A percentile compares a stretch with the other conserved stretches of the same genome.
Conservation (phyloP, 2,113 vertebrate genomes). For the Nannobrachium achirus region DNA sequence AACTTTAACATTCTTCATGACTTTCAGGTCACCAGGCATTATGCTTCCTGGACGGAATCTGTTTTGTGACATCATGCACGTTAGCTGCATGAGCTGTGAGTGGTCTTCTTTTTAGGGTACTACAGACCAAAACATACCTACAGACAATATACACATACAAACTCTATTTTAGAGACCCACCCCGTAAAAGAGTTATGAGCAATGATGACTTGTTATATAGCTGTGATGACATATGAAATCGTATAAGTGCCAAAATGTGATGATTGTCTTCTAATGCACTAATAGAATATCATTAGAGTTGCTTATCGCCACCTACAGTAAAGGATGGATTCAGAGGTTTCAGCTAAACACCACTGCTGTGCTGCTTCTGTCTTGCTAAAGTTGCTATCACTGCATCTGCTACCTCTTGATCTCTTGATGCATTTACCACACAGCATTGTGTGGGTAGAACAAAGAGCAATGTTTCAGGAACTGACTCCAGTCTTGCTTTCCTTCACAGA, state of each 20-base stretch:
- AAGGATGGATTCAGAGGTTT: constrained; percentile 10
- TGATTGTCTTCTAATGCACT: constrained; percentile 5
- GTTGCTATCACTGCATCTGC: constrained; percentile 1
- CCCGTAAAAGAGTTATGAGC: constrained; percentile 18
- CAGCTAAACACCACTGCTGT: constrained; percentile 9
- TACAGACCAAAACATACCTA: no score
- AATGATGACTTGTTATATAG: constrained; percentile 27
- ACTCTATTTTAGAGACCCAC: no score
- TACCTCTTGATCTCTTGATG: background rate
- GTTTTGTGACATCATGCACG: no score
- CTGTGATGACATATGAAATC: background rate
- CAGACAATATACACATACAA: no score
- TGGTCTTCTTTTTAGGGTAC: no score
- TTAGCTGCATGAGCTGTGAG: no score
- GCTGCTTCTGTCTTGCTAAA: no score
- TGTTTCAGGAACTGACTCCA: background rate
- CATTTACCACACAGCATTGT: background rate
- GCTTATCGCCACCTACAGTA: constrained; percentile 9
- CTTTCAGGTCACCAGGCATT: no score
- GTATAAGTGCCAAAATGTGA: constrained; percentile 31
- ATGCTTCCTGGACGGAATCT: no score
- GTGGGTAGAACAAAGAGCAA: background rate
- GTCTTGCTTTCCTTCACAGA: background rate
- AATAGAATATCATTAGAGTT: constrained; percentile 13
- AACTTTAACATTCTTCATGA: no score